A percentile compares a stretch with the other conserved stretches of the same genome.
phyloP scores from a whole-genome alignment of 2,113 vertebrate genomes.

The Bujurquina vittata region DNA sequence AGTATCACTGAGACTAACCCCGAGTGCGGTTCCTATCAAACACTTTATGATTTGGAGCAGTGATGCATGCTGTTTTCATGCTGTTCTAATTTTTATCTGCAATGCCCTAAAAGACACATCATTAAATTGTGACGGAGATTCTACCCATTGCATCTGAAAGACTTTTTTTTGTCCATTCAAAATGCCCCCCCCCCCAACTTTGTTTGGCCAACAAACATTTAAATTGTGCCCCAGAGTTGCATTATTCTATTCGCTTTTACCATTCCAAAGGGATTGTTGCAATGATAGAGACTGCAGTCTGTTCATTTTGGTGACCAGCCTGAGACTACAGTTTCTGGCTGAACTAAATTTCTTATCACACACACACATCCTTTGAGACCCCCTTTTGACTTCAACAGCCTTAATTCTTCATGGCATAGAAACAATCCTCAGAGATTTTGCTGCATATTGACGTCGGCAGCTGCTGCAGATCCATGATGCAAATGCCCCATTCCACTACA shows the following conservation, averaged over 20 bases:
- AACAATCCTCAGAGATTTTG: too few species aligned
- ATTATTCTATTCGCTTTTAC: not conserved
- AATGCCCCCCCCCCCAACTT: not conserved
- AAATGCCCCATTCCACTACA: too few species aligned
- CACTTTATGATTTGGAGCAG: slow-evolving; percentile 17
- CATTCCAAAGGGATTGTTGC: not conserved
- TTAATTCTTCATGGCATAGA: too few species aligned
- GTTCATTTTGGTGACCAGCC: not conserved
- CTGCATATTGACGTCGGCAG: too few species aligned
- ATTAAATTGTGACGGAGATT: not conserved
- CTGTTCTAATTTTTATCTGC: not conserved
- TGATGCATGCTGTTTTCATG: slow-evolving; percentile 29
- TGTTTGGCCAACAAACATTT: not conserved
- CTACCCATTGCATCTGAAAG: not conserved
- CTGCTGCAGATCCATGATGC: too few species aligned
- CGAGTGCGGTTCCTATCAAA: not conserved
- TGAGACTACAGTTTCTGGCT: too few species aligned
- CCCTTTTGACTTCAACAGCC: too few species aligned
- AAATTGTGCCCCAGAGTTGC: not conserved
- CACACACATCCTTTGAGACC: too few species aligned
- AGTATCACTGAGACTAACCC: slow-evolving; percentile 20
- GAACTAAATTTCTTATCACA: too few species aligned
- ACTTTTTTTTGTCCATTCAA: not conserved
- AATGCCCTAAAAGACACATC: not conserved
- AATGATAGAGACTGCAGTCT: not conserved